A percentile compares a stretch with the other conserved stretches of the same genome.
These are phyloP conservation scores for Megaleporinus macrocephalus DNA, from an alignment of 2,113 vertebrate genomes.

Conservation along the genomic window DNA sequence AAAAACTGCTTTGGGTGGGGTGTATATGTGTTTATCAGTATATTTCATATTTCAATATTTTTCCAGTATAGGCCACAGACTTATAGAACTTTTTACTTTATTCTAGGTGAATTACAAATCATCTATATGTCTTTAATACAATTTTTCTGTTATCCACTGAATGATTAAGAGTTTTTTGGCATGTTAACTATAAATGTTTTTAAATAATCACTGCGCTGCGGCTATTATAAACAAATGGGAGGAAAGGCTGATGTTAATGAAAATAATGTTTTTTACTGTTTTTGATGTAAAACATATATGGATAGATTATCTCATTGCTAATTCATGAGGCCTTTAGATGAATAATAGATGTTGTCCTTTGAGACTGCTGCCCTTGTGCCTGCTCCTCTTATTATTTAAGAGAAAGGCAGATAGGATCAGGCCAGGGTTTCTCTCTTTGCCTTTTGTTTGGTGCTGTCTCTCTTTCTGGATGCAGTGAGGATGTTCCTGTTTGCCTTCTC, in stretches of 20 bases:
- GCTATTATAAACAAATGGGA: slow-evolving; percentile 21
- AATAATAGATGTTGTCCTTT: slow-evolving; percentile 77
- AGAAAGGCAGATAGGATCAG: slow-evolving; percentile 70
- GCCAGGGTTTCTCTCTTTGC: slow-evolving; percentile 55
- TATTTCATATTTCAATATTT: no score
- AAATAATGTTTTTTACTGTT: slow-evolving; percentile 66
- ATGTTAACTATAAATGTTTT: background rate
- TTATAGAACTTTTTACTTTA: no score
- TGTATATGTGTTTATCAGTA: no score
- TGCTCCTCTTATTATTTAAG: slow-evolving; percentile 60
- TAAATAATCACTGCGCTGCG: background rate
- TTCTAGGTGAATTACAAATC: background rate
- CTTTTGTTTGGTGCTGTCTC: slow-evolving; percentile 56
- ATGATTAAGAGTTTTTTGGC: background rate
- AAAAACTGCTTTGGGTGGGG: no score
- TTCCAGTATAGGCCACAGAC: no score
- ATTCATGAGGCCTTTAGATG: slow-evolving; percentile 76
- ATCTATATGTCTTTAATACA: background rate
- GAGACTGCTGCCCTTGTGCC: slow-evolving; percentile 69
- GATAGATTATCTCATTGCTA: slow-evolving; percentile 72
- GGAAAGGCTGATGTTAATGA: slow-evolving; percentile 37
- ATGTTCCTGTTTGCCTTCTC: background rate
- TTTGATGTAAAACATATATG: slow-evolving; percentile 74
- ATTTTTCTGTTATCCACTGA: background rate
- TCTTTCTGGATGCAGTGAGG: slow-evolving; percentile 39